Evolutionary conservation across 2,888 invertebrate species (phyloP).

Genomic region (Limnephilus rhombicus): DNA sequence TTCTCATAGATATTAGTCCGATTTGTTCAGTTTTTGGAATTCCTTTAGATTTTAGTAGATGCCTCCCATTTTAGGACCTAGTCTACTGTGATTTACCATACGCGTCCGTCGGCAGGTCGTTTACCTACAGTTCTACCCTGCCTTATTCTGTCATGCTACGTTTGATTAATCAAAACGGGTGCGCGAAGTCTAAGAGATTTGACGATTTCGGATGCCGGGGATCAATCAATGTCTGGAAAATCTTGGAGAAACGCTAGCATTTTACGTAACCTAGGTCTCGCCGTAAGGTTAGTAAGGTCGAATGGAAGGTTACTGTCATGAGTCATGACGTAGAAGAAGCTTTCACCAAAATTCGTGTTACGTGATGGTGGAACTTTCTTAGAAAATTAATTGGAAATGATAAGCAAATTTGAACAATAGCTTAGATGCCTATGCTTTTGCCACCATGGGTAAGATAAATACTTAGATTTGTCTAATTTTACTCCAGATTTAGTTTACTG

Average conservation of each 20-base stretch:
- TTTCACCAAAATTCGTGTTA: background rate
- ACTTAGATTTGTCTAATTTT: no score
- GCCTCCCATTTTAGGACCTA: background rate
- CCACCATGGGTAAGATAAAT: no score
- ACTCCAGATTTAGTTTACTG: no score
- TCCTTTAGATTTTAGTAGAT: no score
- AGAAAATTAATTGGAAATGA: background rate
- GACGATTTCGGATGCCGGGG: conserved; percentile 46
- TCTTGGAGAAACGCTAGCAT: conserved; percentile 36
- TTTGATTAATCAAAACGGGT: conserved; percentile 52
- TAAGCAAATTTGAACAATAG: background rate
- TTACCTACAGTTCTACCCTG: background rate
- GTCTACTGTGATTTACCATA: background rate
- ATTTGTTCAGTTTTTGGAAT: no score
- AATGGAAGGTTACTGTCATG: conserved; percentile 30
- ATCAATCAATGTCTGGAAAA: conserved; percentile 53
- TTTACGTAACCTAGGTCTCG: conserved; percentile 9
- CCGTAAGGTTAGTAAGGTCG: background rate
- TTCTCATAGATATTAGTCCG: no score
- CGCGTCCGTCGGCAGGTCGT: background rate
- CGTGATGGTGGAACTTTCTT: background rate
- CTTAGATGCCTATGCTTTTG: background rate
- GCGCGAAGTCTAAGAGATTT: conserved; percentile 42
- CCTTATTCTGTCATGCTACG: conserved; percentile 41
- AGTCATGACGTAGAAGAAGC: conserved; percentile 9